phyloP scores from a whole-genome alignment of 2,113 vertebrate genomes.

The Ochotona curzoniae region DNA sequence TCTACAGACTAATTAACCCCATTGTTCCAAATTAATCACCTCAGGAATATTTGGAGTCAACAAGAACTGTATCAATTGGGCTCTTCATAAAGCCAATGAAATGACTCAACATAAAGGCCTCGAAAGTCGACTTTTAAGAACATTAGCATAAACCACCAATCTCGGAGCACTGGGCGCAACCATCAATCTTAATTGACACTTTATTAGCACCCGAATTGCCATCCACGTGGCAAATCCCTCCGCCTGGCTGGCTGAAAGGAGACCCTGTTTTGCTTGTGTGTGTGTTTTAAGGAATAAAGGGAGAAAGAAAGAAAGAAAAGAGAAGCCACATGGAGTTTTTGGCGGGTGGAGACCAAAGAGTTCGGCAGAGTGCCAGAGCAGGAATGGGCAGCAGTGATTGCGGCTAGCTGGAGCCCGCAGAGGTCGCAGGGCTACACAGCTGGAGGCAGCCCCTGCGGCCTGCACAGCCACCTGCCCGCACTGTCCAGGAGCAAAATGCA shows the following conservation, averaged over 20 bases:
- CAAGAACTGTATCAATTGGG: constrained; percentile 82
- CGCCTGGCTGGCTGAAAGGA: constrained; percentile 34
- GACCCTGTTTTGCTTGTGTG: neutral
- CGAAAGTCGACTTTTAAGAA: constrained; percentile 71
- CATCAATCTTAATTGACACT: constrained; percentile 78
- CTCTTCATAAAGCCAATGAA: constrained; percentile 80
- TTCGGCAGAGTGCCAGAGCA: accelerated
- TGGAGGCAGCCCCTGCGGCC: neutral
- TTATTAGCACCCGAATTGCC: constrained; percentile 72
- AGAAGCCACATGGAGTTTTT: neutral
- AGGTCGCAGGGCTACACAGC: neutral
- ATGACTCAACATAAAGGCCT: constrained; percentile 71
- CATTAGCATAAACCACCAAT: constrained; percentile 66
- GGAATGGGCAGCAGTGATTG: neutral
- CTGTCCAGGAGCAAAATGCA: neutral
- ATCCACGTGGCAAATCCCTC: constrained; percentile 57
- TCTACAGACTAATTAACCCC: constrained; percentile 83
- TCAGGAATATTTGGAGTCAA: constrained; percentile 83
- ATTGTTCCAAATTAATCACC: constrained; percentile 83
- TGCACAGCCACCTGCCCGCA: neutral
- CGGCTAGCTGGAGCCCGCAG: accelerated
- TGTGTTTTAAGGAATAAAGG: neutral
- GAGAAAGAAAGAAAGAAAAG: neutral
- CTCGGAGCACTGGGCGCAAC: constrained; percentile 37
- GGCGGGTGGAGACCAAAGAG: neutral